Conservation (phyloP, 2,888 invertebrate species). For the Epirrhoe tristata region DNA sequence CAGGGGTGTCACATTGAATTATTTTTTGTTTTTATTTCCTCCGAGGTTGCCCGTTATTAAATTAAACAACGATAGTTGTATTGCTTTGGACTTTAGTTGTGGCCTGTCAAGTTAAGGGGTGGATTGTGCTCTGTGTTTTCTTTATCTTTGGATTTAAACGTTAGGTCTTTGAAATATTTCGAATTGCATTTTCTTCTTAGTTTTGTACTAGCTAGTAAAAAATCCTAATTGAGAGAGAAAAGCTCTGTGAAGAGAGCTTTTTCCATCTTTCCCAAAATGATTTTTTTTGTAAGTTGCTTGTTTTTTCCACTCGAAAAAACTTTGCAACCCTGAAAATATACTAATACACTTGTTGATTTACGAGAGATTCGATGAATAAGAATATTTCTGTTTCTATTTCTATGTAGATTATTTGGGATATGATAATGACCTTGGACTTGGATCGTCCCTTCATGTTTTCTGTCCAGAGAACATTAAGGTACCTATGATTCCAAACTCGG, state of each 20-base stretch:
- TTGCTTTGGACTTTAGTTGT: conserved; percentile 68
- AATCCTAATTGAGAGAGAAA: no score
- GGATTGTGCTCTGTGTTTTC: conserved; percentile 25
- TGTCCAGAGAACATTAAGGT: not conserved
- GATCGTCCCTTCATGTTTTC: not conserved
- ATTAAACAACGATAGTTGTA: conserved; percentile 76
- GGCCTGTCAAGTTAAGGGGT: conserved; percentile 51
- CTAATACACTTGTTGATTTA: not conserved
- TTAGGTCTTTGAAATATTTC: not conserved
- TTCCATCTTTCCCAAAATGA: no score
- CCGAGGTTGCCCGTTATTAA: conserved; percentile 74
- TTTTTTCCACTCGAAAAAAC: not conserved
- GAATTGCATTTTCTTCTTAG: not conserved
- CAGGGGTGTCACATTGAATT: conserved; percentile 70
- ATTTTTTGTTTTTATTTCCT: conserved; percentile 60
- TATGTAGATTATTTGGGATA: conserved; percentile 16
- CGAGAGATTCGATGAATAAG: conserved; percentile 32
- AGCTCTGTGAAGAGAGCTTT: no score
- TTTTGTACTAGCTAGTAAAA: no score
- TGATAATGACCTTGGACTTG: conserved; percentile 15
- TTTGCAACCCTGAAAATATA: not conserved
- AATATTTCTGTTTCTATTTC: conserved; percentile 18
- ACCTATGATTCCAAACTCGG: no score
- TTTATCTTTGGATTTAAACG: not conserved
- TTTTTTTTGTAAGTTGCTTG: not conserved